A percentile compares a stretch with the other conserved stretches of the same genome.
Conservation (phyloP, 2,113 vertebrate genomes). For the Xiphorhynchus elegans region DNA sequence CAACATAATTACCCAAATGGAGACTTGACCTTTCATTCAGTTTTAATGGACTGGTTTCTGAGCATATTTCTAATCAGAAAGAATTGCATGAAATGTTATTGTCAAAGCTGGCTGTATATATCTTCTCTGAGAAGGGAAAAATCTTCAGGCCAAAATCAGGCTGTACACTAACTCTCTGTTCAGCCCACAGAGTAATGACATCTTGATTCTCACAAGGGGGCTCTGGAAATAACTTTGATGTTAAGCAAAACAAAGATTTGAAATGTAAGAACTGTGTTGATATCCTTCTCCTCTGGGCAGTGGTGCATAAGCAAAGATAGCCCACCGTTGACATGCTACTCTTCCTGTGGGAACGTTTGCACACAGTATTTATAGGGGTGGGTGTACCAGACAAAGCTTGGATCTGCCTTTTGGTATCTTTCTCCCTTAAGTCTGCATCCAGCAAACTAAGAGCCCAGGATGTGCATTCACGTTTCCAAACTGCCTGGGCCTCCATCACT, state of each 20-base stretch:
- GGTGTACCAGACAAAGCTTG: neutral
- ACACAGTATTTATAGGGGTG: neutral
- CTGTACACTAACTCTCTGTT: neutral
- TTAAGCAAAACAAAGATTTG: constrained; percentile 14
- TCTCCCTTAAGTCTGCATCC: neutral
- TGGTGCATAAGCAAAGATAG: neutral
- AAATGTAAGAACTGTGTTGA: neutral
- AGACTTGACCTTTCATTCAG: constrained; percentile 58
- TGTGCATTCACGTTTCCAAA: neutral
- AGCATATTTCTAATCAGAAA: constrained; percentile 10
- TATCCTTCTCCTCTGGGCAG: neutral
- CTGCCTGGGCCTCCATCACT: neutral
- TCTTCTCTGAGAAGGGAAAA: neutral
- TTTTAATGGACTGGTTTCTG: constrained; percentile 38
- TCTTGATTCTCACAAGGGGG: neutral
- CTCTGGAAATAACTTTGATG: neutral
- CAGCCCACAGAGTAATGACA: neutral
- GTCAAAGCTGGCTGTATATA: neutral
- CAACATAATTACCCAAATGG: constrained; percentile 52
- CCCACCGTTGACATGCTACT: neutral
- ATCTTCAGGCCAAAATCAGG: neutral
- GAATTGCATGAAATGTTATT: neutral
- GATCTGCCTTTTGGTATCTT: neutral
- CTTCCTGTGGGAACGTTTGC: neutral
- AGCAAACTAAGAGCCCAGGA: neutral